Evolutionary conservation across 2,888 invertebrate species (phyloP).

Genomic region (Xylocampa areola): DNA sequence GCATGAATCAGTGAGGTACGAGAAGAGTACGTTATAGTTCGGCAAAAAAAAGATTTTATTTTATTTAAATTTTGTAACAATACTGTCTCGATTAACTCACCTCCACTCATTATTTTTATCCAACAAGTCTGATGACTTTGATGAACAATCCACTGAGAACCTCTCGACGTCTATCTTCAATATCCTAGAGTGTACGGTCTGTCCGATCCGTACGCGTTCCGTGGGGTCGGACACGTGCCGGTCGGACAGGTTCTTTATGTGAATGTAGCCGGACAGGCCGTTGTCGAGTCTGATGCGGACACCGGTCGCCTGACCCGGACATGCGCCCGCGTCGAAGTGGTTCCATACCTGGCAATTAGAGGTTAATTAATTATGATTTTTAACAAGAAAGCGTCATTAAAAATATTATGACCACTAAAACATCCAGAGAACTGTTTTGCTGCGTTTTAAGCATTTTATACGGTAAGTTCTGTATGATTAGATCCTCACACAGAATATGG

Average conservation of each 20-base stretch:
- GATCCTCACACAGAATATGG: no score
- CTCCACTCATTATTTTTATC: slow-evolving; percentile 98
- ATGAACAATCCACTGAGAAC: slow-evolving; percentile 97
- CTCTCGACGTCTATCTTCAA: slow-evolving; percentile 98
- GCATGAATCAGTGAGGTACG: no score
- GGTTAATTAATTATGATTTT: no score
- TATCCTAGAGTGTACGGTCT: slow-evolving; percentile 96
- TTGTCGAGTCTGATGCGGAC: slow-evolving; percentile 97
- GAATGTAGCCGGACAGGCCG: slow-evolving; percentile 97
- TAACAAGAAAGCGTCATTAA: no score
- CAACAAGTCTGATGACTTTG: slow-evolving; percentile 96
- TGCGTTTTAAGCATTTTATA: no score
- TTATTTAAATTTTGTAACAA: no score
- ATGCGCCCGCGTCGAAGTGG: slow-evolving; percentile 98
- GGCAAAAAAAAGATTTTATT: no score
- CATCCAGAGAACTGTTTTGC: no score
- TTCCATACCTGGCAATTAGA: slow-evolving; percentile 94
- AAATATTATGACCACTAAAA: no score
- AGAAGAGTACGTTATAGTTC: no score
- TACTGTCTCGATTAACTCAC: slow-evolving; percentile 68
- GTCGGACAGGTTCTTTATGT: slow-evolving; percentile 97
- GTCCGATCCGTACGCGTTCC: slow-evolving; percentile 95
- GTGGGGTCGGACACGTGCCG: slow-evolving; percentile 97
- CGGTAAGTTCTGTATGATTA: no score
- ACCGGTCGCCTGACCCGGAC: slow-evolving; percentile 98